Percentiles rank a stretch among this genome's conserved stretches.
These are phyloP conservation scores for Bolinopsis microptera DNA, from an alignment of 37 sponge, comb jelly and placozoan genomes.

Conservation along the genomic window DNA sequence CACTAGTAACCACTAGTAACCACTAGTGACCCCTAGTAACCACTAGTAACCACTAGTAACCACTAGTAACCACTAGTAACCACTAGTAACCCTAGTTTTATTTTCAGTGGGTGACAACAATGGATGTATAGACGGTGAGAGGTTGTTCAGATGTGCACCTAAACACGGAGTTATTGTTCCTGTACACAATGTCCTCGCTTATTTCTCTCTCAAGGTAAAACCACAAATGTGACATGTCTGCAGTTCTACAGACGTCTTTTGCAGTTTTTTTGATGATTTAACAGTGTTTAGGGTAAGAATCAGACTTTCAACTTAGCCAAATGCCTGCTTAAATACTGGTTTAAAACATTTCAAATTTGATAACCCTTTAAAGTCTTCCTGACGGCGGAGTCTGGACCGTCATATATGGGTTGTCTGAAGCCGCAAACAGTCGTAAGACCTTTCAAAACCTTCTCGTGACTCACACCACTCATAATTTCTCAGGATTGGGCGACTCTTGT, in stretches of 20 bases:
- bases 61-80: too few relatives aligned
- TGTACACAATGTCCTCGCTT: not conserved
- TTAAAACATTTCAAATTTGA: not conserved
- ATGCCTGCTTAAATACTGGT: not conserved
- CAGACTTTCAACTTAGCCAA: not conserved
- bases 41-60: too few relatives aligned
- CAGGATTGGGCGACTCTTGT: too few relatives aligned
- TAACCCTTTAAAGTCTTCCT: not conserved
- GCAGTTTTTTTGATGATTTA: not conserved
- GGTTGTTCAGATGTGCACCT: constrained; percentile 25
- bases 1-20: too few relatives aligned
- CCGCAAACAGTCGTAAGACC: not conserved
- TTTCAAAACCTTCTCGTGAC: too few relatives aligned
- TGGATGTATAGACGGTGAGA: constrained; percentile 27
- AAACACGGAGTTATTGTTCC: constrained; percentile 13
- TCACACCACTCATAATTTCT: too few relatives aligned
- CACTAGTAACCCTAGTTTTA: too few relatives aligned
- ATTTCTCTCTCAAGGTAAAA: constrained; percentile 10
- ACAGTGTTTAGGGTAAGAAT: not conserved
- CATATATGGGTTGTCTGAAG: not conserved
- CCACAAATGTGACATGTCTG: not conserved
- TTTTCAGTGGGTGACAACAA: not conserved
- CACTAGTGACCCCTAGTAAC: too few relatives aligned
- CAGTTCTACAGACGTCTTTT: not conserved
- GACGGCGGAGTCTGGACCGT: not conserved